Evolutionary conservation across 2,797 vertebrate species (phyloP).

Genomic region (Dendrocincla fuliginosa): DNA sequence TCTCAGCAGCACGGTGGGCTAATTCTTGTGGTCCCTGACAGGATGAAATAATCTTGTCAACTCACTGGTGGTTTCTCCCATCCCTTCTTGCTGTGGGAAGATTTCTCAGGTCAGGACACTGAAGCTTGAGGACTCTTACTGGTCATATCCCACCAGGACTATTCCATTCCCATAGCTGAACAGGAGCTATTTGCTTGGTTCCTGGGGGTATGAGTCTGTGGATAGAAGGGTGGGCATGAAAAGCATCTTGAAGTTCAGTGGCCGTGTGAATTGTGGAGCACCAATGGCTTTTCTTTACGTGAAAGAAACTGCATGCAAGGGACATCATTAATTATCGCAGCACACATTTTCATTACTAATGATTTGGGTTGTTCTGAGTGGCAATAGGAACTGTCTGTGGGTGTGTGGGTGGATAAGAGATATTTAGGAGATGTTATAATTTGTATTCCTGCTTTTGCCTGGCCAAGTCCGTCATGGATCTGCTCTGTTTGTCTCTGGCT

Average conservation of each 20-base stretch:
- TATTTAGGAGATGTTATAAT: slow-evolving; percentile 19
- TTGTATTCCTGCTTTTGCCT: slow-evolving; percentile 21
- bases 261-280: background rate
- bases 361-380: slow-evolving; percentile 25
- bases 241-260: background rate
- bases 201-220: background rate
- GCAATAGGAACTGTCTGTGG: slow-evolving; percentile 28
- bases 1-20: background rate
- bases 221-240: background rate
- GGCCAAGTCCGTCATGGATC: background rate
- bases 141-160: background rate
- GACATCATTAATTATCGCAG: background rate
- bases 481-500: background rate
- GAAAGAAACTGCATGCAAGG: background rate
- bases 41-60: background rate
- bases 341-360: background rate
- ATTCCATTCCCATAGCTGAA: background rate
- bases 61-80: background rate
- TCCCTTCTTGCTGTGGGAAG: background rate
- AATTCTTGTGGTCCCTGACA: background rate
- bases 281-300: background rate
- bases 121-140: background rate
- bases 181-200: background rate
- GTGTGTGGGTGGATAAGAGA: slow-evolving; percentile 32
- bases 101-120: background rate